phyloP scores from a whole-genome alignment of 1,140 invertebrate genomes.

The Chrysoperla carnea region DNA sequence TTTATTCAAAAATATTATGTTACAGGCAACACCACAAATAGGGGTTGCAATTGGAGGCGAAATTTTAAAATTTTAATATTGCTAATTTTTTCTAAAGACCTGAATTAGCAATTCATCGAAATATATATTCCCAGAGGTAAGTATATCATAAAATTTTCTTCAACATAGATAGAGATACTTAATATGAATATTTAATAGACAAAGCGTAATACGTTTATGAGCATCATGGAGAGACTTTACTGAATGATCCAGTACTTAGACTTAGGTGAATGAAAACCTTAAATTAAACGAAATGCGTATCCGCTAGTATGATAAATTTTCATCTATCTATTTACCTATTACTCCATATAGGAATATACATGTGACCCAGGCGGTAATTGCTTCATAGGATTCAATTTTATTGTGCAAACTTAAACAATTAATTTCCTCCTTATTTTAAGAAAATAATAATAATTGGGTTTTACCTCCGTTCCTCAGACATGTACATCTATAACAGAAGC shows the following conservation, averaged over 20 bases:
- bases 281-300: too few relatives aligned
- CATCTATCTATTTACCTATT: too few relatives aligned
- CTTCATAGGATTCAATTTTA: too few relatives aligned
- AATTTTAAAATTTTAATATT: conserved; percentile 75
- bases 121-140: conserved; percentile 70
- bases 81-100: conserved; percentile 69
- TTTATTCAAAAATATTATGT: too few relatives aligned
- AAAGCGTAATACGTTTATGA: conserved; percentile 82
- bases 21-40: conserved; percentile 53
- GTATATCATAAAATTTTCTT: conserved; percentile 2
- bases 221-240: conserved; percentile 59
- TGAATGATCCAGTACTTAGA: conserved; percentile 39
- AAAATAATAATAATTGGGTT: too few relatives aligned
- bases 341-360: too few relatives aligned
- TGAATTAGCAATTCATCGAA: conserved; percentile 45
- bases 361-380: too few relatives aligned
- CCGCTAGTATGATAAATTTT: too few relatives aligned
- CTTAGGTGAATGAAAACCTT: conserved; percentile 26
- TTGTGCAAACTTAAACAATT: too few relatives aligned
- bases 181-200: conserved; percentile 24
- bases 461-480: too few relatives aligned
- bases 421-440: too few relatives aligned
- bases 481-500: too few relatives aligned
- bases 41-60: conserved; percentile 90
- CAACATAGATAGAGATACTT: background rate